These are phyloP conservation scores for Sphenodon punctatus DNA, from an alignment of 2,797 vertebrate genomes.

Conservation along the genomic window DNA sequence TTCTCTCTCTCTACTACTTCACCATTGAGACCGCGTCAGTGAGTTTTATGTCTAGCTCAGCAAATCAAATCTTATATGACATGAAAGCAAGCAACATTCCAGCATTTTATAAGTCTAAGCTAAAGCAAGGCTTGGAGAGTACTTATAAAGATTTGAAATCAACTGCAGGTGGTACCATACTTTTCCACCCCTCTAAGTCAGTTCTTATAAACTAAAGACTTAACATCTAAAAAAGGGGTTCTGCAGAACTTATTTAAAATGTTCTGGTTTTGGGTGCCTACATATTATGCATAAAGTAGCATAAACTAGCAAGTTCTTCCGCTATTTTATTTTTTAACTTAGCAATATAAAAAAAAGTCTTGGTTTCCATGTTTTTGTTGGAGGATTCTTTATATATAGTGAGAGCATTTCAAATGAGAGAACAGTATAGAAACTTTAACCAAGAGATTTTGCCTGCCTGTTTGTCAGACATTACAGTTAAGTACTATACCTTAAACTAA, in stretches of 20 bases:
- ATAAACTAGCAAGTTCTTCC: no score
- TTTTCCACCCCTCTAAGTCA: background rate
- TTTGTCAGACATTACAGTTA: conserved; percentile 18
- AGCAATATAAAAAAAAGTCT: background rate
- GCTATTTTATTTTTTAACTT: no score
- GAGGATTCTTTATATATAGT: background rate
- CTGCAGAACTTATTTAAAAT: background rate
- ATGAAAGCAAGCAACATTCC: background rate
- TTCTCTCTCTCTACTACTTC: background rate
- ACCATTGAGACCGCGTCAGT: background rate
- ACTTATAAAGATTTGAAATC: background rate
- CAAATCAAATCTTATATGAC: conserved; percentile 14
- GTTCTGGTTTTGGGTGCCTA: background rate
- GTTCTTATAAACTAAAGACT: background rate
- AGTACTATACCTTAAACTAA: conserved; percentile 19
- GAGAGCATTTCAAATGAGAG: background rate
- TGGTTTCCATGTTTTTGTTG: background rate
- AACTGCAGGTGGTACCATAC: background rate
- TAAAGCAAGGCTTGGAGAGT: background rate
- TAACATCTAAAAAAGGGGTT: background rate
- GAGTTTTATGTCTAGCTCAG: background rate
- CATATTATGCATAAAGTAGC: no score
- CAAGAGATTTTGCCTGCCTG: conserved; percentile 13
- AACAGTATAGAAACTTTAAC: conserved; percentile 5
- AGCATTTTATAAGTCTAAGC: background rate